These are phyloP conservation scores for Rhinatrema bivittatum DNA, from an alignment of 2,797 vertebrate genomes.

Conservation along the genomic window DNA sequence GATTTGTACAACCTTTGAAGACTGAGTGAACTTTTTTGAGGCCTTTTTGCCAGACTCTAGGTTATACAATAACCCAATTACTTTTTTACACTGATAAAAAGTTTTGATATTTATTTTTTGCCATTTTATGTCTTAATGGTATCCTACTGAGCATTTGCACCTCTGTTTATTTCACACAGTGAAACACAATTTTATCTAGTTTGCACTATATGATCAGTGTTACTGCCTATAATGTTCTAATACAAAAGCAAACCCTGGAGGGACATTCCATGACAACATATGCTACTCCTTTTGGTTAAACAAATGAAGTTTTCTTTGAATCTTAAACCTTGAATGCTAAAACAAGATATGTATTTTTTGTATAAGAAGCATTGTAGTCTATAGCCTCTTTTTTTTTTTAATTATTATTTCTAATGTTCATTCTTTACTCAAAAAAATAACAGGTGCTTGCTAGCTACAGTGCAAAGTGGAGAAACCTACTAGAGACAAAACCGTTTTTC, in stretches of 20 bases:
- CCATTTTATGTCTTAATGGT: conserved; percentile 98
- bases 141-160: conserved; percentile 94
- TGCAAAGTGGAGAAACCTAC: conserved; percentile 21
- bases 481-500: conserved; percentile 27
- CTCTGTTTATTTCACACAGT: conserved; percentile 80
- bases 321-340: conserved; percentile 43
- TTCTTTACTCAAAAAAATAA: conserved; percentile 26
- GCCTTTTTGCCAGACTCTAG: conserved; percentile 99
- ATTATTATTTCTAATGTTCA: conserved; percentile 29
- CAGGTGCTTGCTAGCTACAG: conserved; percentile 29
- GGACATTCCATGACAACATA: conserved; percentile 57
- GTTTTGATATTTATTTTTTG: conserved; percentile 99
- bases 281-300: conserved; percentile 46
- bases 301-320: conserved; percentile 45
- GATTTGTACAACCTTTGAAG: conserved; percentile 83
- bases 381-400: conserved; percentile 29
- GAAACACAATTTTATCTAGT: conserved; percentile 85
- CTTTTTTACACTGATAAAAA: conserved; percentile 99
- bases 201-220: conserved; percentile 98
- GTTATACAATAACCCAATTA: conserved; percentile 95
- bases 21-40: conserved; percentile 91
- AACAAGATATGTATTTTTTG: conserved; percentile 38
- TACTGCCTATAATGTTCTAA: conserved; percentile 85
- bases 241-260: conserved; percentile 60
- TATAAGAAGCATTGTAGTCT: conserved; percentile 38